Conservation (phyloP, 2,113 vertebrate genomes). For the Festucalex cinctus region DNA sequence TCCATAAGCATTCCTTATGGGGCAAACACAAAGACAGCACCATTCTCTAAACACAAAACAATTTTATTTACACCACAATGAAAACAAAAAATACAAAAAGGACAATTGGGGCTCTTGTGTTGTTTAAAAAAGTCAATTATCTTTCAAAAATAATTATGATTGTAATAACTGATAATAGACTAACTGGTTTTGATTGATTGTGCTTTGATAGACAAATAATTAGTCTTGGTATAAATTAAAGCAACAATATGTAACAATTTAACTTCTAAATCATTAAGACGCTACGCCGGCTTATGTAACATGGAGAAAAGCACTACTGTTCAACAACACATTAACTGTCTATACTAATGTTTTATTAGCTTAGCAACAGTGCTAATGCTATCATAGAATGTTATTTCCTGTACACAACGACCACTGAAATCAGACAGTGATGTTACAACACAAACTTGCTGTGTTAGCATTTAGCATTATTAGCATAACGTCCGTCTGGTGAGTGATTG, state of each 20-base stretch:
- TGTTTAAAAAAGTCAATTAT: background rate
- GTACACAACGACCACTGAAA: background rate
- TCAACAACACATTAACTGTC: background rate
- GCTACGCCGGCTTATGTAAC: background rate
- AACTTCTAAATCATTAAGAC: background rate
- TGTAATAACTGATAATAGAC: background rate
- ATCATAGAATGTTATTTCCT: background rate
- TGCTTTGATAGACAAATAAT: slow-evolving; percentile 1
- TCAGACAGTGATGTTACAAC: background rate
- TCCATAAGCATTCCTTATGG: background rate
- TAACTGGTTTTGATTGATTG: background rate
- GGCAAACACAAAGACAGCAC: background rate
- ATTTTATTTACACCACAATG: slow-evolving; percentile 5
- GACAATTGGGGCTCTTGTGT: background rate
- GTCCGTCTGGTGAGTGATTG: background rate
- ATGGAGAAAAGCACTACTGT: background rate
- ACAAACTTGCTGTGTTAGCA: background rate
- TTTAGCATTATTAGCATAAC: background rate
- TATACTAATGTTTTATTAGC: background rate
- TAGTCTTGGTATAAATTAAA: background rate
- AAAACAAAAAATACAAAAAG: background rate
- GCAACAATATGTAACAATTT: background rate
- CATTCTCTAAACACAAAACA: background rate
- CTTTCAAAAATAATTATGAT: too few species aligned
- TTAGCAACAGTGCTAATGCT: background rate